Percentiles rank a stretch among this genome's conserved stretches.
phyloP scores from a whole-genome alignment of 2,113 vertebrate species.

The Nyctereutes procyonoides region DNA sequence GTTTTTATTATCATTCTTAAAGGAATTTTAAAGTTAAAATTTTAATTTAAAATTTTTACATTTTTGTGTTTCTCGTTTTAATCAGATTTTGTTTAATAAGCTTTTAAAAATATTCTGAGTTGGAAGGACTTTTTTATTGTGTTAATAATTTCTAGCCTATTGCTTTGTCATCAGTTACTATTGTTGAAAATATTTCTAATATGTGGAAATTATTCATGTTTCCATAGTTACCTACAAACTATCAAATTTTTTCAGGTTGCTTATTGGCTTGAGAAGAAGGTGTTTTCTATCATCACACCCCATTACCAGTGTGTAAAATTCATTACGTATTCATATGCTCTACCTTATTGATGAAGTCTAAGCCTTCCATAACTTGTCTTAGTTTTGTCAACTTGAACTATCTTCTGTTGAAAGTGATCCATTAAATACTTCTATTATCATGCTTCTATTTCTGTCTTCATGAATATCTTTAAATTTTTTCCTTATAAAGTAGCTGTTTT shows the following conservation, averaged over 20 bases:
- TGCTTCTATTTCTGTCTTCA: not conserved
- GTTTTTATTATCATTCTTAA: not conserved
- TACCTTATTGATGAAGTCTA: not conserved
- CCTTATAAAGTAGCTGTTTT: not conserved
- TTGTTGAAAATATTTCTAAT: not conserved
- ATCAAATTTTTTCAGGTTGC: not conserved
- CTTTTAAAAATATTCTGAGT: not conserved
- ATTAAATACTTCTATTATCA: not conserved
- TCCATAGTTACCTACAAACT: not conserved
- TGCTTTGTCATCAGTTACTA: not conserved
- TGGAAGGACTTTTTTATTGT: not conserved
- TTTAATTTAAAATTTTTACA: not conserved
- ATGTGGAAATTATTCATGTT: not conserved
- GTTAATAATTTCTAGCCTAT: not conserved
- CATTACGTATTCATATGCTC: not conserved
- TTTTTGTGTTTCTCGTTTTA: not conserved
- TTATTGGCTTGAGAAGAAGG: not conserved
- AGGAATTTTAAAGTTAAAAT: not conserved
- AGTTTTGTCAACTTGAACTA: not conserved
- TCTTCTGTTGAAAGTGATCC: not conserved
- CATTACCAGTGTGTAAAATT: not conserved
- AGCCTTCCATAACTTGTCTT: not conserved
- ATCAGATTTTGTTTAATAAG: not conserved
- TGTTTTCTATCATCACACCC: not conserved
- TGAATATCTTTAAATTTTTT: not conserved